Percentiles rank a stretch among this genome's conserved stretches.
Conservation (phyloP, 2,797 vertebrate genomes). For the Sardinella longiceps region DNA sequence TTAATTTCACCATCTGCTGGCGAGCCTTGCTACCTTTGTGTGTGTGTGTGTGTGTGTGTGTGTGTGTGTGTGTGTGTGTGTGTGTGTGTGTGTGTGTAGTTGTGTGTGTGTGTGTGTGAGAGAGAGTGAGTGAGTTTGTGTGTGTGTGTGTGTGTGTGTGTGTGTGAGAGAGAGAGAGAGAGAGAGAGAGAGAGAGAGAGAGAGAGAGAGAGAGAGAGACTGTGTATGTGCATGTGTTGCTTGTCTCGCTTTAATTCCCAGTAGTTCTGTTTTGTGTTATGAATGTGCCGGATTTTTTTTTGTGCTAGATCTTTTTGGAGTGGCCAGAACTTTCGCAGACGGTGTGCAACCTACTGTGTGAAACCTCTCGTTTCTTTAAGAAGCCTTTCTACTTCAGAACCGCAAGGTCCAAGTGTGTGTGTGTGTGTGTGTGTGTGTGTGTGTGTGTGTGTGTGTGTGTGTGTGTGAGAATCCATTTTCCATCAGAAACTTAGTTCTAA, state of each 20-base stretch:
- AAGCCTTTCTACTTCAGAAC: not conserved
- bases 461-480: not conserved
- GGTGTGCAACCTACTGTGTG: not conserved
- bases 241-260: slow-evolving; percentile 82
- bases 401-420: not conserved
- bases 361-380: not conserved
- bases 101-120: not conserved
- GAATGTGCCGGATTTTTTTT: slow-evolving; percentile 93
- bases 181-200: not conserved
- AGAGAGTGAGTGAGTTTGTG: slow-evolving; percentile 27
- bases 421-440: slow-evolving; percentile 5
- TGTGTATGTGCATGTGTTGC: slow-evolving; percentile 38
- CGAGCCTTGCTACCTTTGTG: slow-evolving; percentile 93
- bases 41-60: slow-evolving; percentile 28
- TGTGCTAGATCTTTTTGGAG: slow-evolving; percentile 76
- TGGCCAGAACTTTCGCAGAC: not conserved
- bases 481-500: not conserved
- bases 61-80: slow-evolving; percentile 34
- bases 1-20: slow-evolving; percentile 99
- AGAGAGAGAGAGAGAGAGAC: not conserved
- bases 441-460: slow-evolving; percentile 2
- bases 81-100: slow-evolving; percentile 12
- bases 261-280: slow-evolving; percentile 95
- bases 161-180: not conserved
- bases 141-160: slow-evolving; percentile 32